Evolutionary conservation across 1,140 invertebrate genomes (phyloP).

Genomic region (Euwallacea similis): DNA sequence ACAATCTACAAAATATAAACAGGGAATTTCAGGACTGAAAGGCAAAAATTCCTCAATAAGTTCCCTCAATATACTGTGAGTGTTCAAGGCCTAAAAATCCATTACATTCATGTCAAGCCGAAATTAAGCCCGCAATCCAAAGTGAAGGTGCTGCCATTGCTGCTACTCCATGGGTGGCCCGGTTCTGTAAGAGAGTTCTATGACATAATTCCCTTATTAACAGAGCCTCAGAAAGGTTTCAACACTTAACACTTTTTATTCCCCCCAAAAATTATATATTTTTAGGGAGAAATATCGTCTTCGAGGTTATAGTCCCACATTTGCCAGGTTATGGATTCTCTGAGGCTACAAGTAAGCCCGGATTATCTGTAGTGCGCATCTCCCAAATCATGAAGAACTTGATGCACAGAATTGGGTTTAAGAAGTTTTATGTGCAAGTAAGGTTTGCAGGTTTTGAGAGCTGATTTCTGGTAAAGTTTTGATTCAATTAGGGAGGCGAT

Average conservation of each 20-base stretch:
- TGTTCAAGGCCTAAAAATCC: conserved; percentile 62
- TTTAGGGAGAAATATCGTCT: conserved; percentile 60
- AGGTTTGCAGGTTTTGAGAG: neutral
- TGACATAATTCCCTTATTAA: conserved; percentile 75
- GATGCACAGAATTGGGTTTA: conserved; percentile 78
- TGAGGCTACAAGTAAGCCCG: conserved; percentile 65
- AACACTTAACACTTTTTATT: neutral
- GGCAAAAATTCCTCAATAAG: conserved; percentile 68
- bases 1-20: conserved; percentile 54
- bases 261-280: neutral
- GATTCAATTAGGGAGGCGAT: conserved; percentile 68
- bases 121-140: conserved; percentile 46
- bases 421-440: conserved; percentile 71
- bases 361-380: conserved; percentile 65
- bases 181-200: conserved; percentile 86
- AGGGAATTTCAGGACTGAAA: conserved; percentile 55
- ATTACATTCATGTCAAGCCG: conserved; percentile 67
- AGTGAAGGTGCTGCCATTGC: conserved; percentile 58
- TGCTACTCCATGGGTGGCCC: conserved; percentile 91
- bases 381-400: conserved; percentile 79
- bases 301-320: conserved; percentile 77
- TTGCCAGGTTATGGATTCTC: conserved; percentile 76
- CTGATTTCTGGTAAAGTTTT: too few relatives aligned
- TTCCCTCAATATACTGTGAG: conserved; percentile 71
- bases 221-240: conserved; percentile 55